A percentile compares a stretch with the other conserved stretches of the same genome.
These are phyloP conservation scores for Acipenser transmontanus DNA, from an alignment of 2,797 vertebrate species.

Conservation along the genomic window DNA sequence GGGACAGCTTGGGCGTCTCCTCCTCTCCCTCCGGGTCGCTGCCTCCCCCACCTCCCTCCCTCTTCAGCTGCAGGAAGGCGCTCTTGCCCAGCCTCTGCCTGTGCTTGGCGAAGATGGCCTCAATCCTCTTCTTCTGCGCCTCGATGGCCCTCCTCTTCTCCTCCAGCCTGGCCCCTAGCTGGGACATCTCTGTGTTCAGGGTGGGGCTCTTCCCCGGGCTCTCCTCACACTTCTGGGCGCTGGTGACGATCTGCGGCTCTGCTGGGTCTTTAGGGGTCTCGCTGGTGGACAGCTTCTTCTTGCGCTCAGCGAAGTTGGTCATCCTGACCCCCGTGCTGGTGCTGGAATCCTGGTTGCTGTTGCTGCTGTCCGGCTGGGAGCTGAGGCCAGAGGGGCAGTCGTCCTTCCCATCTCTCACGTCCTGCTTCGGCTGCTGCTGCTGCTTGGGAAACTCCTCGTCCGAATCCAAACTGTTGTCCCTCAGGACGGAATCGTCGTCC, in stretches of 20 bases:
- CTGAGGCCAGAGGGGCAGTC: slow-evolving; percentile 28
- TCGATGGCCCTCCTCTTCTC: slow-evolving; percentile 86
- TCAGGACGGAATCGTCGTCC: slow-evolving; percentile 72
- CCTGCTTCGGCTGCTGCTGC: slow-evolving; percentile 50
- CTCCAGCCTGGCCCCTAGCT: slow-evolving; percentile 76
- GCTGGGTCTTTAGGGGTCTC: slow-evolving; percentile 35
- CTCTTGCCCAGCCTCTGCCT: slow-evolving; percentile 81
- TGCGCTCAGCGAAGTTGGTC: slow-evolving; percentile 86
- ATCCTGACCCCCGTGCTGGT: slow-evolving; percentile 74
- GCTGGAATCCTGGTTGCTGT: slow-evolving; percentile 35
- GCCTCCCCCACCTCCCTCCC: slow-evolving; percentile 47
- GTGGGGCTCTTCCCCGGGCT: slow-evolving; percentile 61
- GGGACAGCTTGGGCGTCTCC: slow-evolving; percentile 28
- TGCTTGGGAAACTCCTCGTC: slow-evolving; percentile 72
- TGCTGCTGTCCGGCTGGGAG: slow-evolving; percentile 32
- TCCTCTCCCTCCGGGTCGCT: slow-evolving; percentile 22
- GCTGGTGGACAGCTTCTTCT: slow-evolving; percentile 61
- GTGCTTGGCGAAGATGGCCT: slow-evolving; percentile 87
- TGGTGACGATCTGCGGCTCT: slow-evolving; percentile 41
- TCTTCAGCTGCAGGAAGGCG: slow-evolving; percentile 81
- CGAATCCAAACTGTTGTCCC: slow-evolving; percentile 72
- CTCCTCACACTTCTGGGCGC: slow-evolving; percentile 58
- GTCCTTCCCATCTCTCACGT: slow-evolving; percentile 21
- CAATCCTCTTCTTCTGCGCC: slow-evolving; percentile 87
- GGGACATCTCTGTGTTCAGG: slow-evolving; percentile 77